Conservation (phyloP, 2,797 vertebrate genomes). For the Naso thynnoides region DNA sequence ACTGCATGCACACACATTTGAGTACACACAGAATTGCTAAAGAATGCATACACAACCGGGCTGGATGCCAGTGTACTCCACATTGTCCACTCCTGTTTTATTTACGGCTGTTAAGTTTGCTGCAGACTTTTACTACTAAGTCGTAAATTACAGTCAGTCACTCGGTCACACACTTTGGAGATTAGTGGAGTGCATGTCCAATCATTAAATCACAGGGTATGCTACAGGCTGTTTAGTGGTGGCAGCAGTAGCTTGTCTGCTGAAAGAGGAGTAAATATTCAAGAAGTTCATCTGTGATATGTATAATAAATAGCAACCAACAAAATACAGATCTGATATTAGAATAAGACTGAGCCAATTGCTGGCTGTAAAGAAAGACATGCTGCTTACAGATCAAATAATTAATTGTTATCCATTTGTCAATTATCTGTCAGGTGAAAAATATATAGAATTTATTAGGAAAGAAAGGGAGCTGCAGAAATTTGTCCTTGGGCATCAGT, state of each 20-base stretch:
- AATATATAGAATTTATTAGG: background rate
- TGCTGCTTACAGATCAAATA: background rate
- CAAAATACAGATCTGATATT: background rate
- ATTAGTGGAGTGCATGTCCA: background rate
- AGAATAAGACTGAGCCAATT: background rate
- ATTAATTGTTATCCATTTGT: background rate
- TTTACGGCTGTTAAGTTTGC: constrained; percentile 6
- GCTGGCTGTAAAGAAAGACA: background rate
- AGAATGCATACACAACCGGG: background rate
- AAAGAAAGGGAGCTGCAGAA: background rate
- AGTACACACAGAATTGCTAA: constrained; percentile 5
- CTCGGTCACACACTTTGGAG: background rate
- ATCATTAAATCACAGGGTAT: background rate
- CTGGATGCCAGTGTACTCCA: background rate
- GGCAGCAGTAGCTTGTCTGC: background rate
- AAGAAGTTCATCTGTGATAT: background rate
- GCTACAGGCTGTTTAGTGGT: background rate
- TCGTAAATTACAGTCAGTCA: background rate
- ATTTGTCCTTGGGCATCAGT: background rate
- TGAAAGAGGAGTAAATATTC: too few relatives aligned
- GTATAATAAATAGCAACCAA: background rate
- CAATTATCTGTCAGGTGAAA: background rate
- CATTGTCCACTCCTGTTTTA: constrained; percentile 5
- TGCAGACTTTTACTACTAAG: background rate
- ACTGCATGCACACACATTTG: constrained; percentile 8